Percentiles rank a stretch among this genome's conserved stretches.
Evolutionary conservation across 1,140 invertebrate species (phyloP).

Genomic region (Musca vetustissima): DNA sequence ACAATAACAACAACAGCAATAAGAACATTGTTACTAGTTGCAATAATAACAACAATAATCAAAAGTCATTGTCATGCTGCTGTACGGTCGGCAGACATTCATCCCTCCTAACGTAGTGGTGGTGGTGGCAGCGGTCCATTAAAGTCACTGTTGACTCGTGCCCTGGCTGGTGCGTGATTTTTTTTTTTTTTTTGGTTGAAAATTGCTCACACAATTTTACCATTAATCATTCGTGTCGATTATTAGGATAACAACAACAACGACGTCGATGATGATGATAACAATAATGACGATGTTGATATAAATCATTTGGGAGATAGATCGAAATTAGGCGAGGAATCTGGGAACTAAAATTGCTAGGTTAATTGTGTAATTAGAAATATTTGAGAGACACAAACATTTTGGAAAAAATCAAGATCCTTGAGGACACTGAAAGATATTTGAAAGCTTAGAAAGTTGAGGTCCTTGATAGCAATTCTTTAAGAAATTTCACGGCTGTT

Average conservation of each 20-base stretch:
- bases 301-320: background rate
- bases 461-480: no score
- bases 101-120: background rate
- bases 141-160: no score
- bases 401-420: no score
- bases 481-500: no score
- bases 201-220: constrained; percentile 22
- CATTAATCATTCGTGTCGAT: constrained; percentile 29
- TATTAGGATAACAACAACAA: constrained; percentile 1
- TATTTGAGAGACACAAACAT: no score
- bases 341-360: no score
- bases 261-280: constrained; percentile 18
- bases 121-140: background rate
- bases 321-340: no score
- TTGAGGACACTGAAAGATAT: no score
- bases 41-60: no score
- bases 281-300: constrained; percentile 21
- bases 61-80: no score
- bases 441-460: no score
- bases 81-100: background rate
- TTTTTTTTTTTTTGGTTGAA: constrained; percentile 15
- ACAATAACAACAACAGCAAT: background rate
- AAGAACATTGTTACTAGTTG: background rate
- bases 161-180: constrained; percentile 3
- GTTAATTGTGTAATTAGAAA: no score